Conservation (phyloP, 2,888 invertebrate genomes). For the Lomographa bimaculata region DNA sequence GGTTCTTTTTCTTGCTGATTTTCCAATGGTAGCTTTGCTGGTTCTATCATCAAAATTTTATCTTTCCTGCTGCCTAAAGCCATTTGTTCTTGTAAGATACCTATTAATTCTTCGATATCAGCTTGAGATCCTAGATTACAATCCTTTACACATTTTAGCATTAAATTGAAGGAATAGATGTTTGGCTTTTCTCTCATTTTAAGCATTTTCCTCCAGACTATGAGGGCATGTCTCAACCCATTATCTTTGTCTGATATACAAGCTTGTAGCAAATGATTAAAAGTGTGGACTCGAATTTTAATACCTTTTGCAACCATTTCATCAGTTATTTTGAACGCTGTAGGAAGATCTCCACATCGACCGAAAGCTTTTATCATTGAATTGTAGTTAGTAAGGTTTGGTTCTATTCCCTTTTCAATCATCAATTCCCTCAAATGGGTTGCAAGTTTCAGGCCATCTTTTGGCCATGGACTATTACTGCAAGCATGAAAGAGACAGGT, state of each 20-base stretch:
- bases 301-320: constrained; percentile 89
- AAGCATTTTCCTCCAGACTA: constrained; percentile 94
- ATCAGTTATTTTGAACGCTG: constrained; percentile 92
- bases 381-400: constrained; percentile 92
- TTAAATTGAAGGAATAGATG: constrained; percentile 90
- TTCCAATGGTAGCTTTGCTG: constrained; percentile 11
- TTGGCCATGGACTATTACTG: constrained; percentile 88
- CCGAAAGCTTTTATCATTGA: constrained; percentile 97
- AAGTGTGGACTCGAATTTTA: constrained; percentile 86
- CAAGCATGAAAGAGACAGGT: constrained; percentile 95
- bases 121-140: constrained; percentile 89
- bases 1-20: constrained; percentile 1
- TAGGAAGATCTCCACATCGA: constrained; percentile 89
- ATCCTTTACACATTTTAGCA: constrained; percentile 91
- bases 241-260: constrained; percentile 90
- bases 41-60: constrained; percentile 30
- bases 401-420: constrained; percentile 86
- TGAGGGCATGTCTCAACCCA: constrained; percentile 92
- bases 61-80: constrained; percentile 34
- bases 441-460: constrained; percentile 88
- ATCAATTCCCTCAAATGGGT: constrained; percentile 86
- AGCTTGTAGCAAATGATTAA: constrained; percentile 92
- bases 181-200: constrained; percentile 86
- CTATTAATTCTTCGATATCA: constrained; percentile 80
- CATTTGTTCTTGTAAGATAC: constrained; percentile 50